Percentiles rank a stretch among this genome's conserved stretches.
Conservation (phyloP, 2,888 invertebrate genomes). For the Drosophila planitibia region DNA sequence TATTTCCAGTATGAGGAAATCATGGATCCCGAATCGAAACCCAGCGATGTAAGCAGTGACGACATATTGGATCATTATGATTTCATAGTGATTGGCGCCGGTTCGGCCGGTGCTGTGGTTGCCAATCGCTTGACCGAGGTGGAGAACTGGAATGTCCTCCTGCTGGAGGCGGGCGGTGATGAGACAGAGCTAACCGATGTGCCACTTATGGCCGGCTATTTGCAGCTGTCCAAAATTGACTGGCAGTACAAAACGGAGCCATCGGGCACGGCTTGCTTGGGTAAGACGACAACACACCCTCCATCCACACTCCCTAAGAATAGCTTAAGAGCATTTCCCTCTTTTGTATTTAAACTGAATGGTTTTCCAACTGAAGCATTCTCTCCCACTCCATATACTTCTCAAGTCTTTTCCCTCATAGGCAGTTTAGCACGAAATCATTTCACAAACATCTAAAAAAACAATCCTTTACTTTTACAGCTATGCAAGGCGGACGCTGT, state of each 20-base stretch:
- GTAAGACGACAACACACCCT: conserved; percentile 85
- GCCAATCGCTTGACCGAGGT: conserved; percentile 93
- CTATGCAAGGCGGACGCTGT: conserved; percentile 93
- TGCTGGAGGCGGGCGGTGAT: conserved; percentile 95
- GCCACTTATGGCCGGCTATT: conserved; percentile 93
- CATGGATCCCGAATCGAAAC: conserved; percentile 92
- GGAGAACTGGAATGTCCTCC: conserved; percentile 91
- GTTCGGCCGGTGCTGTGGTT: conserved; percentile 95
- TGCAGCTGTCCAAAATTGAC: conserved; percentile 94
- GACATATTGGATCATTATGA: conserved; percentile 89
- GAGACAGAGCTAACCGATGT: conserved; percentile 96
- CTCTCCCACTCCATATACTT: too few relatives aligned
- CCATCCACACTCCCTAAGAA: not conserved
- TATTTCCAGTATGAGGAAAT: conserved; percentile 95
- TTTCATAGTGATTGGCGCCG: conserved; percentile 94
- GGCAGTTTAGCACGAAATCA: not conserved
- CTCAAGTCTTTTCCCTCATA: not conserved
- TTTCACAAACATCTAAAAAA: not conserved
- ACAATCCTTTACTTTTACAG: conserved; percentile 84
- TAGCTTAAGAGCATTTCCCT: not conserved
- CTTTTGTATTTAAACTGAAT: not conserved
- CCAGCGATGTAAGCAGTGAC: conserved; percentile 89
- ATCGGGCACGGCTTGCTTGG: conserved; percentile 92
- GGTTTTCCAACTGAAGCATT: not conserved
- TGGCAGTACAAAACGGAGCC: conserved; percentile 98